These are phyloP conservation scores for Hiodon tergisus DNA, from an alignment of 2,113 vertebrate genomes.

Conservation along the genomic window DNA sequence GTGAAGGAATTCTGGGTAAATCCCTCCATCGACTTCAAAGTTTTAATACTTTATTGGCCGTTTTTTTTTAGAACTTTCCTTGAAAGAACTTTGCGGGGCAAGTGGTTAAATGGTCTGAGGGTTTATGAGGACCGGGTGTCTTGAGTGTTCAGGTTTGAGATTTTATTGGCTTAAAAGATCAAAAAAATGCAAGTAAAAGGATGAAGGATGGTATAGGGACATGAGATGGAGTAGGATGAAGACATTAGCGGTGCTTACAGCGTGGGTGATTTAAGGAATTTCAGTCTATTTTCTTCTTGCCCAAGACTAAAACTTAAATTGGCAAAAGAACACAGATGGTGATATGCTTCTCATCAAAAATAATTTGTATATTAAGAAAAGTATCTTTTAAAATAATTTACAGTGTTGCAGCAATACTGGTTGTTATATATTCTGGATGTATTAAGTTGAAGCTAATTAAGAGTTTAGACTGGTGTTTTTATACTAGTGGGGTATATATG, in stretches of 20 bases:
- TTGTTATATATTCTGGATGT: background rate
- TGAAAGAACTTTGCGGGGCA: background rate
- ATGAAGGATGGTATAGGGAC: background rate
- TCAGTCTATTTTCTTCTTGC: background rate
- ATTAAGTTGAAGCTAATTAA: no score
- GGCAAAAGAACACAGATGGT: background rate
- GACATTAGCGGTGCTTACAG: background rate
- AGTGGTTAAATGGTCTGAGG: background rate
- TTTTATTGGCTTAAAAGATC: no score
- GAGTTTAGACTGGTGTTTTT: no score
- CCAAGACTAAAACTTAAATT: background rate
- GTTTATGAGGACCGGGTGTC: background rate
- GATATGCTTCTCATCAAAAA: no score
- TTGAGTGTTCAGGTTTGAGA: no score
- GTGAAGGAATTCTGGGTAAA: background rate
- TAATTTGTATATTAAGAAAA: background rate
- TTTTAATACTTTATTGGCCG: background rate
- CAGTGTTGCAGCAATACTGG: conserved; percentile 25
- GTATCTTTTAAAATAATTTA: conserved; percentile 64
- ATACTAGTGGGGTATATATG: no score
- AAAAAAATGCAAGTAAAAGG: background rate
- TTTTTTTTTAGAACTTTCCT: background rate
- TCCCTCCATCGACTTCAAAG: background rate
- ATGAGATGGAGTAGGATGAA: background rate
- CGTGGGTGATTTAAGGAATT: background rate